These are phyloP conservation scores for Manacus vitellinus DNA, from an alignment of 2,113 vertebrate species.

Conservation along the genomic window DNA sequence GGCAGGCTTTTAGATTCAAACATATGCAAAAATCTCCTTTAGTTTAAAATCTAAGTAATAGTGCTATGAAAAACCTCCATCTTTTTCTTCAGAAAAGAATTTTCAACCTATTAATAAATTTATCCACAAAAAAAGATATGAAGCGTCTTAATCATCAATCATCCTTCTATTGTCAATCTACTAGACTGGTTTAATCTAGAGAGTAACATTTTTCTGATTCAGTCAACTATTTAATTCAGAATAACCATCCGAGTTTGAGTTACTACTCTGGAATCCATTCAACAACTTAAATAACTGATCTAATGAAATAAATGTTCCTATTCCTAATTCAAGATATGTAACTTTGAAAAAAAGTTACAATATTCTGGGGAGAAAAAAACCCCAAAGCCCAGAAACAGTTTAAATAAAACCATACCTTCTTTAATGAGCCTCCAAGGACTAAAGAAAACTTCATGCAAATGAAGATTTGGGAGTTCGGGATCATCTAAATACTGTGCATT, in stretches of 20 bases:
- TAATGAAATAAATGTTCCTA: background rate
- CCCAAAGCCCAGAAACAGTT: background rate
- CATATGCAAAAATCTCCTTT: background rate
- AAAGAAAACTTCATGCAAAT: slow-evolving; percentile 86
- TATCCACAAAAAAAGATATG: background rate
- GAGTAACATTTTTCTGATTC: background rate
- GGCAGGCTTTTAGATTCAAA: background rate
- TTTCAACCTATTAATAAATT: background rate
- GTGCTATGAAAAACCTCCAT: background rate
- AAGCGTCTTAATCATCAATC: background rate
- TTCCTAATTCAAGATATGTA: background rate
- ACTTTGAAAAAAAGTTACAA: background rate
- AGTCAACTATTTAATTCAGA: background rate
- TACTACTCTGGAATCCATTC: background rate
- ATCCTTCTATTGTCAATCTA: background rate
- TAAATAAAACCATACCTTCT: slow-evolving; percentile 81
- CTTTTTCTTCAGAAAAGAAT: background rate
- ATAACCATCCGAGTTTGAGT: background rate
- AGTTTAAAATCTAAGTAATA: background rate
- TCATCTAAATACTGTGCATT: slow-evolving; percentile 83
- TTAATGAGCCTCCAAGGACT: slow-evolving; percentile 91
- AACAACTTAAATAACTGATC: background rate
- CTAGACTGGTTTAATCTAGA: background rate
- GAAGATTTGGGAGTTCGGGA: slow-evolving; percentile 74
- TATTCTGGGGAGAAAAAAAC: background rate